Percentiles rank a stretch among this genome's conserved stretches.
Conservation (phyloP, 1,140 invertebrate species). For the Acyrthosiphon pisum region DNA sequence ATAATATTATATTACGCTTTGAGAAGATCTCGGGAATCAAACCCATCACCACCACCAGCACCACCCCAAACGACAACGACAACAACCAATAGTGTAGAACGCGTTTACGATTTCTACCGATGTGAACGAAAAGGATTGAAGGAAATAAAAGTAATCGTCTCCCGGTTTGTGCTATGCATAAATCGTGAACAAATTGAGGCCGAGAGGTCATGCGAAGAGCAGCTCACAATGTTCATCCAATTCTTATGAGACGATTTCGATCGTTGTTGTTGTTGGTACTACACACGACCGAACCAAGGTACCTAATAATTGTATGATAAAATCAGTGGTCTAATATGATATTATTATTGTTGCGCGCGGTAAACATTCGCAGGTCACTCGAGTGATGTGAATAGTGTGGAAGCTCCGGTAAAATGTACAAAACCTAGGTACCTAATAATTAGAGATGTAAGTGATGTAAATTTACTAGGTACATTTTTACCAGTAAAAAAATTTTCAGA, state of each 20-base stretch:
- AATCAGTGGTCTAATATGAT: neutral
- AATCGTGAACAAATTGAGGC: slow-evolving; percentile 33
- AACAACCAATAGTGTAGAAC: neutral
- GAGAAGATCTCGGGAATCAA: neutral
- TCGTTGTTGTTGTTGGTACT: neutral
- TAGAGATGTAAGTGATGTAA: too few relatives aligned
- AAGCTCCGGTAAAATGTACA: neutral
- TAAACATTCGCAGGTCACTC: neutral
- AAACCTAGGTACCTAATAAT: too few relatives aligned
- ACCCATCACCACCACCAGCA: neutral
- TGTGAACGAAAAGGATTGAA: neutral
- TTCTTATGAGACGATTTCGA: neutral
- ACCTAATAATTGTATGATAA: neutral
- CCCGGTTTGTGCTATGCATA: neutral
- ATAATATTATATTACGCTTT: neutral
- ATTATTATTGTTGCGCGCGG: neutral
- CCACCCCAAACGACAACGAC: too few relatives aligned
- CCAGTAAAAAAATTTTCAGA: too few relatives aligned
- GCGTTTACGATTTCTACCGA: neutral
- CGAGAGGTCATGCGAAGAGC: neutral
- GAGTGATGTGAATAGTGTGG: neutral
- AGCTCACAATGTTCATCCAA: neutral
- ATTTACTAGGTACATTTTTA: too few relatives aligned
- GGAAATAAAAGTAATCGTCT: neutral
- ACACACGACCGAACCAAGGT: neutral